Conservation (phyloP, 2,888 invertebrate genomes). For the Tenthredo distinguenda region DNA sequence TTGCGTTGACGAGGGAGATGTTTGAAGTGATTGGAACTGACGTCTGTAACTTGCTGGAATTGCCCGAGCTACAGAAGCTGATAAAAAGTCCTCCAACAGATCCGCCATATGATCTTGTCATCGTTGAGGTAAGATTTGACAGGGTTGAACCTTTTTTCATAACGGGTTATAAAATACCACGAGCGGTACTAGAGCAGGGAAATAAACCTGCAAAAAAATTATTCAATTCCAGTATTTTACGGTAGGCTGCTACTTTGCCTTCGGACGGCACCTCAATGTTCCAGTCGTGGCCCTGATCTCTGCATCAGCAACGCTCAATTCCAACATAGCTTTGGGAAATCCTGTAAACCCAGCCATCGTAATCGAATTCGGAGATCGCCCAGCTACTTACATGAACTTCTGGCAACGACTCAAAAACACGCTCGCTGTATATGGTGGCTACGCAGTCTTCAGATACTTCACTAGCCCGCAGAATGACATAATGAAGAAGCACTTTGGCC, state of each 20-base stretch:
- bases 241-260: constrained; percentile 66
- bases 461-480: constrained; percentile 61
- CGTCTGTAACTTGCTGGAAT: constrained; percentile 57
- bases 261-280: constrained; percentile 66
- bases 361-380: constrained; percentile 57
- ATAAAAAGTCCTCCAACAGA: constrained; percentile 64
- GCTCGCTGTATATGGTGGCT: constrained; percentile 55
- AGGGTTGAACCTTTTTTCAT: not conserved
- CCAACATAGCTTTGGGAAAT: constrained; percentile 64
- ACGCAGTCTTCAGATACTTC: constrained; percentile 53
- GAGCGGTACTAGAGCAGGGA: no score
- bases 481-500: constrained; percentile 63
- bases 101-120: constrained; percentile 66
- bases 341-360: constrained; percentile 68
- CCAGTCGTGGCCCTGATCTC: constrained; percentile 68
- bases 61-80: constrained; percentile 58
- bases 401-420: constrained; percentile 67
- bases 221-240: constrained; percentile 64
- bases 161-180: not conserved
- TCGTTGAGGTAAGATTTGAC: constrained; percentile 63
- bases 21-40: constrained; percentile 45
- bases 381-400: constrained; percentile 62
- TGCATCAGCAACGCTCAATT: constrained; percentile 65
- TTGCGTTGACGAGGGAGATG: not conserved
- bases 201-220: not conserved